Percentiles rank a stretch among this genome's conserved stretches.
phyloP scores from a whole-genome alignment of 1,140 invertebrate genomes.

The Probaryconus sp. region DNA sequence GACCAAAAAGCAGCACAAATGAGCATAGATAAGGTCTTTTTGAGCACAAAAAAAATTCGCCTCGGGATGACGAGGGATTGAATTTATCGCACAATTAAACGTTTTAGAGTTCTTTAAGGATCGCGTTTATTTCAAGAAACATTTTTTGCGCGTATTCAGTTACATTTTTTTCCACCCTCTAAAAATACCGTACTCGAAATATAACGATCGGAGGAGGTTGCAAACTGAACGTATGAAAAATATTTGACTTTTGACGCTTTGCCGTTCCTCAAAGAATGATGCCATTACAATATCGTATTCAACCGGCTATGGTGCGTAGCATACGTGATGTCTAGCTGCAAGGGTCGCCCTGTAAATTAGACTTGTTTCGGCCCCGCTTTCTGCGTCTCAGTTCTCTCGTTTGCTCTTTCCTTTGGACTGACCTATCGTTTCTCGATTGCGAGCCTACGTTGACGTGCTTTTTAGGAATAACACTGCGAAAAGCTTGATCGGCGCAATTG shows the following conservation, averaged over 20 bases:
- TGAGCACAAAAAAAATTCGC: no score
- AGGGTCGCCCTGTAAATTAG: slow-evolving; percentile 70
- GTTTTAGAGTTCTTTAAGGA: no score
- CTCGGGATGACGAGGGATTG: no score
- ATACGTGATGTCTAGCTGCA: slow-evolving; percentile 71
- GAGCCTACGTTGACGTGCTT: slow-evolving; percentile 63
- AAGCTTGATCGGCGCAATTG: slow-evolving; percentile 54
- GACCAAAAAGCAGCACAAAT: no score
- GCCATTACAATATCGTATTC: slow-evolving; percentile 45
- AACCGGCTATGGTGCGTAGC: slow-evolving; percentile 63
- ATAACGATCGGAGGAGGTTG: slow-evolving; percentile 17
- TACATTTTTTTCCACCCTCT: no score
- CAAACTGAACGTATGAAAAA: slow-evolving; percentile 38
- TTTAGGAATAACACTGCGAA: slow-evolving; percentile 24
- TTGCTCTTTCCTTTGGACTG: slow-evolving; percentile 69
- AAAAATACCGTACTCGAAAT: no score
- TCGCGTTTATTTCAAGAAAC: no score
- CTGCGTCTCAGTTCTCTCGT: slow-evolving; percentile 60
- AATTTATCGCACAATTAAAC: no score
- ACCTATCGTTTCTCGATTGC: slow-evolving; percentile 62
- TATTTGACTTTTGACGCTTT: slow-evolving; percentile 54
- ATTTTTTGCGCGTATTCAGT: no score
- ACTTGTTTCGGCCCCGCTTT: slow-evolving; percentile 67
- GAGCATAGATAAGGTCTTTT: no score
- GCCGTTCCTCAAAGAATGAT: slow-evolving; percentile 52